Percentiles rank a stretch among this genome's conserved stretches.
phyloP scores from a whole-genome alignment of 2,888 invertebrate species.

The Spatulosminthurus flaviceps region DNA sequence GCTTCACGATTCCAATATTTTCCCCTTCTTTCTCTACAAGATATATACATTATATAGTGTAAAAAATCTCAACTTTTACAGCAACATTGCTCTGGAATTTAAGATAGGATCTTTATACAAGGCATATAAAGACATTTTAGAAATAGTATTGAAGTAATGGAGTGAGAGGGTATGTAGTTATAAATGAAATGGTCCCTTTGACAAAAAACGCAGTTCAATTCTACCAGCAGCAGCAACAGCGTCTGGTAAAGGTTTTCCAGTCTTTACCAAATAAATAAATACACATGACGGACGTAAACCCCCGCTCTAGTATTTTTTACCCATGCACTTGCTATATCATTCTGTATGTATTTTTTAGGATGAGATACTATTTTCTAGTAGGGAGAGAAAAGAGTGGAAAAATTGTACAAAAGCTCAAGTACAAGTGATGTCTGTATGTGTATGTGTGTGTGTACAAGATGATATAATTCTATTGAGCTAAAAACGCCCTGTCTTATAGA shows the following conservation, averaged over 20 bases:
- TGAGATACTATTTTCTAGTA: not conserved
- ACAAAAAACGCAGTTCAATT: slow-evolving; percentile 8
- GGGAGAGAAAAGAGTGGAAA: not conserved
- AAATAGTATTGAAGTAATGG: not conserved
- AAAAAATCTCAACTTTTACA: no score
- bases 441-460: slow-evolving; percentile 22
- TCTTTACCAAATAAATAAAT: slow-evolving; percentile 25
- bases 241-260: slow-evolving; percentile 22
- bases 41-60: no score
- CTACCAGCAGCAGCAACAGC: not conserved
- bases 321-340: not conserved
- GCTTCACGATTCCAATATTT: not conserved
- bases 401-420: not conserved
- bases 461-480: slow-evolving; percentile 42
- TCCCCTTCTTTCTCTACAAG: no score
- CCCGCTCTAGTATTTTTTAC: slow-evolving; percentile 28
- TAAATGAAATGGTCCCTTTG: not conserved
- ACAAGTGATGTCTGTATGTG: not conserved
- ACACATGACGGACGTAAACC: slow-evolving; percentile 25
- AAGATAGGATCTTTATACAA: not conserved
- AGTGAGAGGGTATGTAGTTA: not conserved
- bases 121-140: not conserved
- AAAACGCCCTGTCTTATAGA: slow-evolving; percentile 50
- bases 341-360: no score
- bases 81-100: not conserved